Conservation (phyloP, 2,113 vertebrate genomes). For the Phrynosoma blainvillii region DNA sequence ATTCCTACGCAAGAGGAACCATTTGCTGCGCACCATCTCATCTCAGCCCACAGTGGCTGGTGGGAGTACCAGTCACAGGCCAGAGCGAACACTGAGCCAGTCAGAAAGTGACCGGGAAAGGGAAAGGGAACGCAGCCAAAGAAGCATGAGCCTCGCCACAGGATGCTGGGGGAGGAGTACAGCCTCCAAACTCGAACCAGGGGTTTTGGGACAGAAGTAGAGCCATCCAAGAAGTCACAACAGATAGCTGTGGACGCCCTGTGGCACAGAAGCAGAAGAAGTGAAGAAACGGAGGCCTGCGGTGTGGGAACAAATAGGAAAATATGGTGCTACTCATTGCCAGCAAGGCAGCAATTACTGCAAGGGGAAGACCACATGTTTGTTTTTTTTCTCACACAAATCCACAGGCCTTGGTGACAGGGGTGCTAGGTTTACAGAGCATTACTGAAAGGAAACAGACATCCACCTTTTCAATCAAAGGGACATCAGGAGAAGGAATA, state of each 20-base stretch:
- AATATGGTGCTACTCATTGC: slow-evolving; percentile 77
- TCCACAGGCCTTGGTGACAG: slow-evolving; percentile 64
- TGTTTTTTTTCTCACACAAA: slow-evolving; percentile 5
- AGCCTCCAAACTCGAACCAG: slow-evolving; percentile 80
- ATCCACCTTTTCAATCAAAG: slow-evolving; percentile 32
- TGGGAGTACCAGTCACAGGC: slow-evolving; percentile 72
- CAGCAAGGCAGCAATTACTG: slow-evolving; percentile 46
- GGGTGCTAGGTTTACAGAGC: slow-evolving; percentile 49
- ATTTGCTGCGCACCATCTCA: slow-evolving; percentile 94
- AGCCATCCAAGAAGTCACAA: slow-evolving; percentile 2
- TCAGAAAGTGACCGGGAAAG: slow-evolving; percentile 84
- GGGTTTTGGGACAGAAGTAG: slow-evolving; percentile 78
- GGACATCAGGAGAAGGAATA: neutral
- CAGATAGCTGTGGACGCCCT: slow-evolving; percentile 13
- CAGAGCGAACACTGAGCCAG: slow-evolving; percentile 91
- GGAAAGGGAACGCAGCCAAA: slow-evolving; percentile 85
- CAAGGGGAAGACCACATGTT: slow-evolving; percentile 48
- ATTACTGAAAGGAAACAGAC: neutral
- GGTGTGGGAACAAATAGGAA: slow-evolving; percentile 52
- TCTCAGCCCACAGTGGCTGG: slow-evolving; percentile 78
- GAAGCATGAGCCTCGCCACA: slow-evolving; percentile 93
- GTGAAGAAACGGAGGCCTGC: slow-evolving; percentile 52
- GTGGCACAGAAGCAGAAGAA: slow-evolving; percentile 33
- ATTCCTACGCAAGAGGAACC: slow-evolving; percentile 95
- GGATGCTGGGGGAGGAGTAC: slow-evolving; percentile 93